phyloP scores from a whole-genome alignment of 2,888 invertebrate species.

The Macrosoma leucophasiata region DNA sequence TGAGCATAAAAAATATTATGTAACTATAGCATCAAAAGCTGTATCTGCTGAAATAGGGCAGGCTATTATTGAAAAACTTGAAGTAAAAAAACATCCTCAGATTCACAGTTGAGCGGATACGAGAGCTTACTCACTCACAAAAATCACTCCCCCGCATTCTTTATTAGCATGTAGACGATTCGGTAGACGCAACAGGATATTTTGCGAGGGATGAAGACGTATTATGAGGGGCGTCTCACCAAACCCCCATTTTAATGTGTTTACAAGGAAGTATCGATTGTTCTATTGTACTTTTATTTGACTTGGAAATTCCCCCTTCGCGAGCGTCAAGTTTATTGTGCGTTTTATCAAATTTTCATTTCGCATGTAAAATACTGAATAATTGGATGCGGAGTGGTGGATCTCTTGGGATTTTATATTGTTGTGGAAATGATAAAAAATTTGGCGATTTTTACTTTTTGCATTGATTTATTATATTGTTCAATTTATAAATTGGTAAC shows the following conservation, averaged over 20 bases:
- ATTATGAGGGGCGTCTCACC: constrained; percentile 42
- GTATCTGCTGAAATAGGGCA: no score
- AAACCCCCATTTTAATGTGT: constrained; percentile 67
- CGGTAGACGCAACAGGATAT: constrained; percentile 67
- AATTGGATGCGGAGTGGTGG: constrained; percentile 13
- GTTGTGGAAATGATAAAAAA: no score
- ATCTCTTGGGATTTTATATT: no score
- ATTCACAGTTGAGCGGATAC: constrained; percentile 28
- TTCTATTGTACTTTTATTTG: constrained; percentile 71
- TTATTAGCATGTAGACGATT: constrained; percentile 66
- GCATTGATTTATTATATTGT: no score
- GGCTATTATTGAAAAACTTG: no score
- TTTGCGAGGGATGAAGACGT: constrained; percentile 58
- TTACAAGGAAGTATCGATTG: constrained; percentile 74
- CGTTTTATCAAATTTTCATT: constrained; percentile 33
- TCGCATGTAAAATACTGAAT: constrained; percentile 16
- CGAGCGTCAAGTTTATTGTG: constrained; percentile 43
- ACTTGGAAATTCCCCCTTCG: constrained; percentile 65
- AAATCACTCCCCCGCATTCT: constrained; percentile 62
- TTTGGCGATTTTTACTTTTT: no score
- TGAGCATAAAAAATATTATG: no score
- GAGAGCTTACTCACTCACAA: constrained; percentile 40
- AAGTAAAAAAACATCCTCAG: constrained; percentile 16
- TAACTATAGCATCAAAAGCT: no score
- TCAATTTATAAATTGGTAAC: no score